These are phyloP conservation scores for Plodia interpunctella DNA, from an alignment of 1,140 invertebrate species.

Conservation along the genomic window DNA sequence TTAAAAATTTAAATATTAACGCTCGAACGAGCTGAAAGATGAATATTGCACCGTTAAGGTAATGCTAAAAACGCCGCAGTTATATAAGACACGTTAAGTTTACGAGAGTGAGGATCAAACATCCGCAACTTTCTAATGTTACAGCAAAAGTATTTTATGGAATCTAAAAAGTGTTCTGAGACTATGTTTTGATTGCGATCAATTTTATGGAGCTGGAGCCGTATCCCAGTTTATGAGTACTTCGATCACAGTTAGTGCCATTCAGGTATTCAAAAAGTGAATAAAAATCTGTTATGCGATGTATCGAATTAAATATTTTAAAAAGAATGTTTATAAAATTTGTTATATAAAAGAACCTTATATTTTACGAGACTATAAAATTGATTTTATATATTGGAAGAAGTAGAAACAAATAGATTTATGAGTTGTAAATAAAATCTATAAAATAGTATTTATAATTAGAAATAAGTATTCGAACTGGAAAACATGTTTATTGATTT, in stretches of 20 bases:
- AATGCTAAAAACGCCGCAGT: neutral
- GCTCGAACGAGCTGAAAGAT: neutral
- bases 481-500: too few species aligned
- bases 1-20: neutral
- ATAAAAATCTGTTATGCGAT: constrained; percentile 12
- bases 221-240: constrained; percentile 21
- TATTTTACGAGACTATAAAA: too few species aligned
- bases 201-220: constrained; percentile 21
- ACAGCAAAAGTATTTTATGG: constrained; percentile 29
- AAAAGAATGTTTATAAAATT: neutral
- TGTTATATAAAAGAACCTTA: too few species aligned
- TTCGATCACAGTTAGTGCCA: constrained; percentile 14
- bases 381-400: too few species aligned
- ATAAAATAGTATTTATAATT: too few species aligned
- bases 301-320: constrained; percentile 10
- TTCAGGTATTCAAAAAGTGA: constrained; percentile 13
- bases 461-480: too few species aligned
- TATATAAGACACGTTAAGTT: constrained; percentile 18
- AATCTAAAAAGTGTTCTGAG: constrained; percentile 20
- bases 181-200: constrained; percentile 25
- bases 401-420: too few species aligned
- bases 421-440: too few species aligned
- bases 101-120: constrained; percentile 9
- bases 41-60: neutral
- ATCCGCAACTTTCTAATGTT: constrained; percentile 12